Base-by-base conservation (phyloP, 2,888 invertebrate genomes). In the Ophion ellenae region DNA sequence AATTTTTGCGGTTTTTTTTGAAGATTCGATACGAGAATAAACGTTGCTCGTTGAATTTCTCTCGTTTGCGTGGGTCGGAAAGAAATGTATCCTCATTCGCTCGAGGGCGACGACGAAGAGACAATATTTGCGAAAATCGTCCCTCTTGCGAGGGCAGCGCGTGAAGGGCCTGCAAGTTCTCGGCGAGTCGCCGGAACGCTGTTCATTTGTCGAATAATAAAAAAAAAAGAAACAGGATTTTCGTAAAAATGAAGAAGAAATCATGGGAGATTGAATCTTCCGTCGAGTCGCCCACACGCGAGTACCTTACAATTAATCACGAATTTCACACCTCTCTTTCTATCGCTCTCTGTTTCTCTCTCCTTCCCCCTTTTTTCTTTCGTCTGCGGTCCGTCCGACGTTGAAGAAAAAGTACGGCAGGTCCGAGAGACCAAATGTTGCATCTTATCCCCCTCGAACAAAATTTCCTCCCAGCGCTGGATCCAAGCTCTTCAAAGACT, bases 261-360 rank as follows among this genome's bases (percentile, higher is more conserved):
- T 84, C 71, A 17, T 40, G 36, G 82, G 71, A 86, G 83, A 83
- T 82, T 83, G 78, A 81, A 89, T 88, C 87, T 87, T 81, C 77
- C 81, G 66, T 83, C 69, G 70, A 84, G 59, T 81, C 84, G 84
- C 88, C 88, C 85, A 87, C 87, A 74, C 76, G 80, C n/a, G 86
- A 81, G 73, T 84, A 86, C 81, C 82, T 47, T 84, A 89, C 90
- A 91, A 92, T 93, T 92, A 92, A 93, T 92, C 91, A 92, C 89
- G 86, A 90, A 91, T 91, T 92, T 92, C 91, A 91, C 92, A 92
- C 92, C 88, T 91, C 87, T 80, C 28, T 67, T 28, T 45, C 57
- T 64, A 17, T 67, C 69, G 63, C 45, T 57, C 24, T 75, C 67
- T 64, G n/a, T 40, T 36, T 66, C 28, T 66, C 66, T 66, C 47